Evolutionary conservation across 2,797 vertebrate species (phyloP), one percentile per base, ranked within the genome.

Genomic region (Pseudomugil tenellus): DNA sequence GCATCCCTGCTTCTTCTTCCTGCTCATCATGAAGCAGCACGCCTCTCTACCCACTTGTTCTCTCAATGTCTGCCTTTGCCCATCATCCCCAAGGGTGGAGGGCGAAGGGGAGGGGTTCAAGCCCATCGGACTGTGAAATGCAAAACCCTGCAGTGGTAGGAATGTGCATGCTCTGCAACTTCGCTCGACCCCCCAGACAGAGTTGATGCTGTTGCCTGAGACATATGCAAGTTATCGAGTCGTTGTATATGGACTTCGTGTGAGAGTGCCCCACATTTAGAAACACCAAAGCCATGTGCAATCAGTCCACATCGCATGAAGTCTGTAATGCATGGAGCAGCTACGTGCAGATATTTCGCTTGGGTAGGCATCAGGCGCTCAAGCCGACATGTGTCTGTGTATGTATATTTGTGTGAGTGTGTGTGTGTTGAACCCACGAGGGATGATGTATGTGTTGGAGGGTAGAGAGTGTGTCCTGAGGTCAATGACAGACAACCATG

Each of bases 131-230:
- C 84, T 88, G 85, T 91, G 91, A 92, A 92, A 92, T 90, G 83
- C 46, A 77, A 92, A 91, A 89, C 89, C 88, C 72, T 84, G 85
- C 87, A 67, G 85, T 67, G 46, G 72, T 58, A 67, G 79, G 79
- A 89, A 89, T 87, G 85, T 90, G 92, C 88, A 21, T 74, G 81
- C 84, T 87, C 73, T 7, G 89, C 92, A 92, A 84, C 79, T 85
- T 87, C 84, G 70, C 68, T 65, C 63, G 39, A 78, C 69, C 71
- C n/a, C 79, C 84, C 56, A 67, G 76, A 84, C 72, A 8, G 53
- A 70, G 70, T 63, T 25, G 61, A 69, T 2, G 28, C 68, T 2
- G 2, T 54, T 21, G 29, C 51, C 39, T 12, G 48, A 52, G 57
- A 59, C 48, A 53, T 17, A 8, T 49, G 10, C 34, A 12, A 17